phyloP scores from a whole-genome alignment of 2,888 invertebrate genomes.

The Diplazon laetatorius region DNA sequence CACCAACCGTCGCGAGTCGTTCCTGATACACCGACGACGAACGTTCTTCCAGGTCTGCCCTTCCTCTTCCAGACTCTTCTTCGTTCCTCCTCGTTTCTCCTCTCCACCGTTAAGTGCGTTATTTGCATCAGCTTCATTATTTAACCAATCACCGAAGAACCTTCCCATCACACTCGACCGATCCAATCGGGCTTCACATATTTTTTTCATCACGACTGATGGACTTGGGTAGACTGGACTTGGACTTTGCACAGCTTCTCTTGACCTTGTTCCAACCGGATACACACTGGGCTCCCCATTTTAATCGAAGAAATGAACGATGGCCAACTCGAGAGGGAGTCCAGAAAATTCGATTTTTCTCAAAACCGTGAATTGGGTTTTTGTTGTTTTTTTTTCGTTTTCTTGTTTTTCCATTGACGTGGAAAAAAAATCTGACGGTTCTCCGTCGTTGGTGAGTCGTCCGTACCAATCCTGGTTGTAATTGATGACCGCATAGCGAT shows the following conservation, averaged over 20 bases:
- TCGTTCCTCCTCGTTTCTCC: slow-evolving; percentile 66
- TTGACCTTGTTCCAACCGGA: not conserved
- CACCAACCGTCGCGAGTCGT: slow-evolving; percentile 10
- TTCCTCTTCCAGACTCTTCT: slow-evolving; percentile 25
- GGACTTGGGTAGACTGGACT: not conserved
- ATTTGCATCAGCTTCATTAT: slow-evolving; percentile 77
- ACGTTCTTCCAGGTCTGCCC: slow-evolving; percentile 27
- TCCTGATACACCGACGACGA: slow-evolving; percentile 8
- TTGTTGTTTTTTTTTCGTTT: not conserved
- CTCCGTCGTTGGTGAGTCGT: slow-evolving; percentile 10
- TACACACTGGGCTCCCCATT: no score
- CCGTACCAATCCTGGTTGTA: slow-evolving; percentile 11
- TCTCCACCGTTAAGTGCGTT: slow-evolving; percentile 67
- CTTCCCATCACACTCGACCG: slow-evolving; percentile 67
- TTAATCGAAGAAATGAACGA: no score
- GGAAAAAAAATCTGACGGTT: slow-evolving; percentile 29
- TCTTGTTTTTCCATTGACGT: not conserved
- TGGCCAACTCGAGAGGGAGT: no score
- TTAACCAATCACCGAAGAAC: slow-evolving; percentile 73
- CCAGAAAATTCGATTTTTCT: not conserved
- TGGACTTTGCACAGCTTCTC: no score
- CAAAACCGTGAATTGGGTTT: no score
- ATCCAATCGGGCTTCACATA: slow-evolving; percentile 49
- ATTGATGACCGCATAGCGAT: slow-evolving; percentile 48
- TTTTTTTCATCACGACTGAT: slow-evolving; percentile 46